Percentiles rank a stretch among this genome's conserved stretches.
Conservation (phyloP, 2,113 vertebrate genomes). For the Tragelaphus scriptus region DNA sequence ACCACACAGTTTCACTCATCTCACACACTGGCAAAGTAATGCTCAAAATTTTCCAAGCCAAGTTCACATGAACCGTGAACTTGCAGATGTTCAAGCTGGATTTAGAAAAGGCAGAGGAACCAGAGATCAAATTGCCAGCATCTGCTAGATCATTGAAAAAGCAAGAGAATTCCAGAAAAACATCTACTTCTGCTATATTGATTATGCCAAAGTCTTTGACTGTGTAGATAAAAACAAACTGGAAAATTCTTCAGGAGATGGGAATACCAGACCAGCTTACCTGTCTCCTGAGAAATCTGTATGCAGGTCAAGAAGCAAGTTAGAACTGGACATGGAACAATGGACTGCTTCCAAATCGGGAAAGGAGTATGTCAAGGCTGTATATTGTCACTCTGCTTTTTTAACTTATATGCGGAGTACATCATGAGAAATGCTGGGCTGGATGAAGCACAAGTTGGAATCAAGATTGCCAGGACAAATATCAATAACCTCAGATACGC, state of each 20-base stretch:
- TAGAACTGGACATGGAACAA: background rate
- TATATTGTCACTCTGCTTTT: background rate
- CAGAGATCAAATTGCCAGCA: background rate
- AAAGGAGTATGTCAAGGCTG: background rate
- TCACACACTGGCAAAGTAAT: background rate
- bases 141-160: background rate
- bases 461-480: background rate
- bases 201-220: background rate
- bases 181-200: background rate
- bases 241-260: background rate
- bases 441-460: background rate
- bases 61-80: background rate
- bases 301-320: background rate
- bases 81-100: background rate
- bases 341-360: background rate
- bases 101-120: background rate
- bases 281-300: background rate
- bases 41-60: background rate
- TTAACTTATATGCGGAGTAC: background rate
- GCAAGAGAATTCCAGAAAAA: background rate
- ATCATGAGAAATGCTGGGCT: background rate
- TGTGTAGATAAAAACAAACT: background rate
- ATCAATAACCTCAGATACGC: background rate
- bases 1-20: background rate
- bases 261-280: background rate